Percentiles rank a stretch among this genome's conserved stretches.
Evolutionary conservation across 2,113 vertebrate species (phyloP).

Genomic region (Mustelus asterias): DNA sequence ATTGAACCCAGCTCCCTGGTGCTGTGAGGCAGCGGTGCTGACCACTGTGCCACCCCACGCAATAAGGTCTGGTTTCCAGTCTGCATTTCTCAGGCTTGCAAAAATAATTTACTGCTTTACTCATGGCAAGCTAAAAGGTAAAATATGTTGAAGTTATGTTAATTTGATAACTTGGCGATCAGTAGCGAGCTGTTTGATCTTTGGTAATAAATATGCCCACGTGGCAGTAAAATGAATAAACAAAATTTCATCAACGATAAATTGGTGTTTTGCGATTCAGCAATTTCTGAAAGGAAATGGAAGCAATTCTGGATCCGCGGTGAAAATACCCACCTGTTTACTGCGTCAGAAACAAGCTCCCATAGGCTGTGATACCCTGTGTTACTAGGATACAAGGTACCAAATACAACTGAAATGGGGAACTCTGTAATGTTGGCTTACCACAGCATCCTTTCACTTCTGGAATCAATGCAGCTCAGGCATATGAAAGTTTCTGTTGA

Average conservation of each 20-base stretch:
- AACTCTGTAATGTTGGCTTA: not conserved
- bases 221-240: not conserved
- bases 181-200: not conserved
- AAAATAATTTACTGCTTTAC: not conserved
- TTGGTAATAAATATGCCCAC: not conserved
- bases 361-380: not conserved
- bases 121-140: not conserved
- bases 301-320: not conserved
- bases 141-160: not conserved
- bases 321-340: not conserved
- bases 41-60: too few species aligned
- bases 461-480: not conserved
- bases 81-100: not conserved
- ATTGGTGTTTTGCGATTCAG: not conserved
- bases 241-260: not conserved
- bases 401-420: not conserved
- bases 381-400: not conserved
- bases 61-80: not conserved
- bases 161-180: not conserved
- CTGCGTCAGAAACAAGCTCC: not conserved
- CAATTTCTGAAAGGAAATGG: not conserved
- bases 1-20: too few species aligned
- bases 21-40: too few species aligned
- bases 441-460: not conserved
- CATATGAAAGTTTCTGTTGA: not conserved